These are phyloP conservation scores for Lampropteryx suffumata DNA, from an alignment of 2,888 invertebrate species.

Conservation along the genomic window DNA sequence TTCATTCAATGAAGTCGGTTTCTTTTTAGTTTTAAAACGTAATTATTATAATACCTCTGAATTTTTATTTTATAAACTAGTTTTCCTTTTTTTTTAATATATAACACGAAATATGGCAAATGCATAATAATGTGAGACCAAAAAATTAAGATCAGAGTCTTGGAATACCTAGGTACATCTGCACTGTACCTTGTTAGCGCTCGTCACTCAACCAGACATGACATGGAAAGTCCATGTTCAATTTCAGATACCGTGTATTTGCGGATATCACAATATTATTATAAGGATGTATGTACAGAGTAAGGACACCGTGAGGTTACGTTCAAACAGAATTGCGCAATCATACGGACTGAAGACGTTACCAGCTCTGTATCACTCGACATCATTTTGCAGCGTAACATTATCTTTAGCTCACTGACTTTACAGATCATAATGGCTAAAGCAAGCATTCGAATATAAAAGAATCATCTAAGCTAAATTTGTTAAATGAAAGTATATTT, in stretches of 20 bases:
- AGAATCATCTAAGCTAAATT: too few relatives aligned
- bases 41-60: too few relatives aligned
- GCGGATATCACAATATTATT: conserved; percentile 36
- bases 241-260: conserved; percentile 20
- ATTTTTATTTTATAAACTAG: too few relatives aligned
- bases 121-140: too few relatives aligned
- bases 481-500: too few relatives aligned
- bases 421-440: background rate
- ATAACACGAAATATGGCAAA: too few relatives aligned
- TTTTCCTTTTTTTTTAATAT: too few relatives aligned
- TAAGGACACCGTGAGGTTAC: conserved; percentile 55
- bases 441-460: too few relatives aligned
- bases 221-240: conserved; percentile 20
- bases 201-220: conserved; percentile 5
- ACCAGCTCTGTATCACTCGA: conserved; percentile 19
- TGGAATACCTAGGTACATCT: background rate
- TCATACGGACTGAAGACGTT: conserved; percentile 53
- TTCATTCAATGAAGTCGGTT: too few relatives aligned
- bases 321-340: conserved; percentile 55
- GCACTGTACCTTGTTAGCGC: conserved; percentile 2
- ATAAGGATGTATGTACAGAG: conserved; percentile 39
- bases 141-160: too few relatives aligned
- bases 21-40: too few relatives aligned
- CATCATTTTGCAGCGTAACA: background rate
- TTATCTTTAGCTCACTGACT: background rate